Evolutionary conservation across 92 coral and sea anemone genomes (phyloP).

Genomic region (Micromussa lordhowensis): DNA sequence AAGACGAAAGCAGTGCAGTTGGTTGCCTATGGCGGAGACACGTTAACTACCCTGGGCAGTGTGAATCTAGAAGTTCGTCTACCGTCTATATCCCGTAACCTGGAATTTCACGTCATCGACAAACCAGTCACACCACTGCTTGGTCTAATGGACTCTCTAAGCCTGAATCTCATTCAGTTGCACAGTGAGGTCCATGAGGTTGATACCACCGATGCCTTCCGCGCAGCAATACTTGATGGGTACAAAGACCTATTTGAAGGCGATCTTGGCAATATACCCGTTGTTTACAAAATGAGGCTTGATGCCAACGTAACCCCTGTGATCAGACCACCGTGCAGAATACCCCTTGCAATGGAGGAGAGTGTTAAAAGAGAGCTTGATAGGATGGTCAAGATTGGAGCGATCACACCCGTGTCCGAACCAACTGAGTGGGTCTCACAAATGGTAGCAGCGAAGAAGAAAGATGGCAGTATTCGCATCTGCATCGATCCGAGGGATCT

Average conservation of each 20-base stretch:
- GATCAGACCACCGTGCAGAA: constrained; percentile 36
- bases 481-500: no score
- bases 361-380: constrained; percentile 45
- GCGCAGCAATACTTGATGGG: constrained; percentile 11
- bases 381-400: constrained; percentile 44
- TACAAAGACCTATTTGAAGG: constrained; percentile 53
- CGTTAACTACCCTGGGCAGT: constrained; percentile 42
- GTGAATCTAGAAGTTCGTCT: constrained; percentile 8
- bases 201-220: constrained; percentile 21
- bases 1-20: constrained; percentile 32
- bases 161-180: constrained; percentile 39
- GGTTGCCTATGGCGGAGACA: constrained; percentile 55
- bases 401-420: constrained; percentile 58
- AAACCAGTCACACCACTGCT: no score
- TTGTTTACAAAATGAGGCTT: constrained; percentile 43
- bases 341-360: constrained; percentile 53
- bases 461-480: no score
- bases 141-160: constrained; percentile 48
- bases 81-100: constrained; percentile 17
- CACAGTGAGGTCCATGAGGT: constrained; percentile 49
- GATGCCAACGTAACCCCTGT: constrained; percentile 45
- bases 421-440: no score
- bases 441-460: no score
- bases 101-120: constrained; percentile 58
- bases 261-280: constrained; percentile 52